Conservation (phyloP, 2,888 invertebrate genomes). For the Meta bourneti region DNA sequence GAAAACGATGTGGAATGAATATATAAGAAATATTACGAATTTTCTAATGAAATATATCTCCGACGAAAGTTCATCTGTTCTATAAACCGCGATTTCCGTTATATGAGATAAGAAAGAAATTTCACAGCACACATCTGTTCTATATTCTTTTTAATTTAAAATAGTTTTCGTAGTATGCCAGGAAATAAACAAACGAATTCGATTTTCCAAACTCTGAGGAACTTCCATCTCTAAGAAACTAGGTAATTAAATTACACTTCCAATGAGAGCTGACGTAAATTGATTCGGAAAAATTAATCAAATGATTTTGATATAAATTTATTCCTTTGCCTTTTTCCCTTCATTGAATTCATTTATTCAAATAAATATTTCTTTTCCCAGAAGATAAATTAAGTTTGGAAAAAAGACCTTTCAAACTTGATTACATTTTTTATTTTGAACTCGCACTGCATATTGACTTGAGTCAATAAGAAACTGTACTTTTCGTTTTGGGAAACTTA, state of each 20-base stretch:
- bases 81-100: too few species aligned
- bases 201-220: background rate
- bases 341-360: slow-evolving; percentile 13
- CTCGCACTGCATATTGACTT: background rate
- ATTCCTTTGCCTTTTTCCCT: background rate
- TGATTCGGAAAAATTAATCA: slow-evolving; percentile 25
- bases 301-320: slow-evolving; percentile 2
- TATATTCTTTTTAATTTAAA: background rate
- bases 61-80: too few species aligned
- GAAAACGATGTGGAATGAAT: background rate
- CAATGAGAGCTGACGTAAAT: slow-evolving; percentile 8
- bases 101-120: too few species aligned
- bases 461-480: background rate
- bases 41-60: too few species aligned
- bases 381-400: slow-evolving; percentile 21
- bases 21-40: background rate
- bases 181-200: background rate
- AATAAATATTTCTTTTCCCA: background rate
- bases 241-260: background rate
- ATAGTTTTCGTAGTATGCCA: background rate
- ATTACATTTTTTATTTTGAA: background rate
- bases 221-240: background rate
- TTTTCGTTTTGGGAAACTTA: background rate
- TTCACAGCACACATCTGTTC: too few species aligned
- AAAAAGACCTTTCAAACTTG: slow-evolving; percentile 10